Evolutionary conservation across 2,797 vertebrate species (phyloP).

Genomic region (Platyrinchus mystaceus): DNA sequence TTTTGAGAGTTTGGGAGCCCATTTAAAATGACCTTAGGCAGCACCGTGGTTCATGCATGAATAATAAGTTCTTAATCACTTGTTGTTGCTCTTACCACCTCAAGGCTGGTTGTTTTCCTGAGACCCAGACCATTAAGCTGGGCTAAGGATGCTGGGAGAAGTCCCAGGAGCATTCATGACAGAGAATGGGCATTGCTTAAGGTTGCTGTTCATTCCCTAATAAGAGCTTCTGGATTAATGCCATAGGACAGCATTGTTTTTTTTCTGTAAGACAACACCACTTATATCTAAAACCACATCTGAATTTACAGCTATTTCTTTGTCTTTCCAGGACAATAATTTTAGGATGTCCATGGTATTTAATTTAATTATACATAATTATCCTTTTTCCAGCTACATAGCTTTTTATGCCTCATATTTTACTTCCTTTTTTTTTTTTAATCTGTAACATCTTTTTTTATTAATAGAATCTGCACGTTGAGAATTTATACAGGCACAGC

Average conservation of each 20-base stretch:
- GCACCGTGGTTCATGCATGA: not conserved
- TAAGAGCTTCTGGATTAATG: not conserved
- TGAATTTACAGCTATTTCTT: not conserved
- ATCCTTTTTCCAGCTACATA: not conserved
- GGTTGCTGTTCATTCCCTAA: not conserved
- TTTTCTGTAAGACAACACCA: not conserved
- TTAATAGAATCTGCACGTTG: not conserved
- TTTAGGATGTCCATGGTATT: not conserved
- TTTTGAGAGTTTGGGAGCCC: not conserved
- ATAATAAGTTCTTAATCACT: not conserved
- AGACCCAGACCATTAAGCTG: not conserved
- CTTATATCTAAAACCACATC: not conserved
- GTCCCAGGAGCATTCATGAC: not conserved
- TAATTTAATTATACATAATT: not conserved
- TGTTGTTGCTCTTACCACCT: not conserved
- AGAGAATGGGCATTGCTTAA: not conserved
- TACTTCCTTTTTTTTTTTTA: not conserved
- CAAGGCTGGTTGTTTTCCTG: not conserved
- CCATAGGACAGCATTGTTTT: not conserved
- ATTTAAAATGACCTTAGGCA: not conserved
- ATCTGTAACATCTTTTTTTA: not conserved
- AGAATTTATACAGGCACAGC: not conserved
- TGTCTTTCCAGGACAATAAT: not conserved
- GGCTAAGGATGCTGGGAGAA: not conserved
- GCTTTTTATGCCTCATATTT: not conserved